These are phyloP conservation scores for Nematolebias whitei DNA, from an alignment of 2,113 vertebrate species.

Conservation along the genomic window DNA sequence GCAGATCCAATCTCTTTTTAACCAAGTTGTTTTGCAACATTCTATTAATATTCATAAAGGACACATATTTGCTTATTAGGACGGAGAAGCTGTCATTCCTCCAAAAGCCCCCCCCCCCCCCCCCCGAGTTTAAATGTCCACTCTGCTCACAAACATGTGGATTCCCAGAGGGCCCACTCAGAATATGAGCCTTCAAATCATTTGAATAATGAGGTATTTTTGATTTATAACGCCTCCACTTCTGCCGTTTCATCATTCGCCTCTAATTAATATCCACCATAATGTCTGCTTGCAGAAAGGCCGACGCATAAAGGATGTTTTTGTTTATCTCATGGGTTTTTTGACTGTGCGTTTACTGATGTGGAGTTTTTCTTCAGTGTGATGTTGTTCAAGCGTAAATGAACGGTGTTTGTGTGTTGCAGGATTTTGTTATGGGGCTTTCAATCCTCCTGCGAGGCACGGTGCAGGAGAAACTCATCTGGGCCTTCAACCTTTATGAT, in stretches of 20 bases:
- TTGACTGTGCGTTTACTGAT: not conserved
- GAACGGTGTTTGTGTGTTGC: slow-evolving; percentile 34
- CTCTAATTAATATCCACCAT: slow-evolving; percentile 20
- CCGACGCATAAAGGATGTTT: slow-evolving; percentile 3
- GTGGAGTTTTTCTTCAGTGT: not conserved
- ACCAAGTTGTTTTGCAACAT: slow-evolving; percentile 20
- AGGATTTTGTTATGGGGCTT: slow-evolving; percentile 98
- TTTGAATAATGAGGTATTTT: slow-evolving; percentile 44
- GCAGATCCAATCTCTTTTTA: slow-evolving; percentile 7
- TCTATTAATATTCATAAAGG: slow-evolving; percentile 66
- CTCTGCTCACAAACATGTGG: not conserved
- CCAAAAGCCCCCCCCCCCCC: slow-evolving; percentile 23
- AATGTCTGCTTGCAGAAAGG: not conserved
- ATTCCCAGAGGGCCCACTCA: slow-evolving; percentile 10
- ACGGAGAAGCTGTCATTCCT: slow-evolving; percentile 41
- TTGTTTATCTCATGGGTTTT: not conserved
- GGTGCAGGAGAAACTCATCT: slow-evolving; percentile 97
- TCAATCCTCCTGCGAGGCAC: slow-evolving; percentile 95
- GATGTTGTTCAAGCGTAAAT: not conserved
- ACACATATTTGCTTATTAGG: slow-evolving; percentile 61
- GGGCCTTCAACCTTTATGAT: slow-evolving; percentile 99
- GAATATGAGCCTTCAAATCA: slow-evolving; percentile 38
- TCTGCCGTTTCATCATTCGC: slow-evolving; percentile 27
- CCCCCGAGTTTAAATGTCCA: slow-evolving; percentile 22
- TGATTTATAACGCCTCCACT: slow-evolving; percentile 26